Evolutionary conservation across 2,113 vertebrate species (phyloP).

Genomic region (Labeo catla): DNA sequence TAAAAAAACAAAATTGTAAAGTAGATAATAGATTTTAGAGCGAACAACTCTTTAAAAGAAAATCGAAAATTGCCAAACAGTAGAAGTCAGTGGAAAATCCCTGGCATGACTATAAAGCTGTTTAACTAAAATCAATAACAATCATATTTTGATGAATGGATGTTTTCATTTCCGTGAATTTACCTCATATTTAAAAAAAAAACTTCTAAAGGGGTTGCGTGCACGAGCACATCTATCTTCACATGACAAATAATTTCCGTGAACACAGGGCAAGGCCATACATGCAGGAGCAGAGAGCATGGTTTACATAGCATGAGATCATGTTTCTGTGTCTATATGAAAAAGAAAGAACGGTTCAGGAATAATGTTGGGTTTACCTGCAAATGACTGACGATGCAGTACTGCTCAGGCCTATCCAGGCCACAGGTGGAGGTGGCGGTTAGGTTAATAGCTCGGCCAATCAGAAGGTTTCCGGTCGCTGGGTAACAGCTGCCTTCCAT

Average conservation of each 20-base stretch:
- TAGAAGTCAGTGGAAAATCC: neutral
- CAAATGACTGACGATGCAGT: slow-evolving; percentile 86
- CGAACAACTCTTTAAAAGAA: neutral
- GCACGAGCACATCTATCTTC: slow-evolving; percentile 18
- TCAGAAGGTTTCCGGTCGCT: slow-evolving; percentile 83
- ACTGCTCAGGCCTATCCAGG: slow-evolving; percentile 71
- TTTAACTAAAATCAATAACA: neutral
- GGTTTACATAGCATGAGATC: slow-evolving; percentile 41
- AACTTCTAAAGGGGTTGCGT: neutral
- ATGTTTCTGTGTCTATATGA: slow-evolving; percentile 3
- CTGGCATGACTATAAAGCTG: neutral
- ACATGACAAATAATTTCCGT: slow-evolving; percentile 3
- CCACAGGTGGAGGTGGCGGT: slow-evolving; percentile 82
- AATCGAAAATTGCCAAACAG: neutral
- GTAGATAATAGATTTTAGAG: neutral
- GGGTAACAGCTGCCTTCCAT: slow-evolving; percentile 78
- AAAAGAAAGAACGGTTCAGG: neutral
- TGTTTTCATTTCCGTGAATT: neutral
- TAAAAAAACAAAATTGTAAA: neutral
- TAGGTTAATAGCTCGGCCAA: slow-evolving; percentile 76
- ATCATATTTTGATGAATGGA: neutral
- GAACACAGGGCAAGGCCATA: slow-evolving; percentile 44
- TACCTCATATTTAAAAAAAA: neutral
- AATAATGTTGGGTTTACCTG: slow-evolving; percentile 69
- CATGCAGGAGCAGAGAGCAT: slow-evolving; percentile 33